Evolutionary conservation across 2,113 vertebrate species (phyloP).

Genomic region (Sylvia atricapilla): DNA sequence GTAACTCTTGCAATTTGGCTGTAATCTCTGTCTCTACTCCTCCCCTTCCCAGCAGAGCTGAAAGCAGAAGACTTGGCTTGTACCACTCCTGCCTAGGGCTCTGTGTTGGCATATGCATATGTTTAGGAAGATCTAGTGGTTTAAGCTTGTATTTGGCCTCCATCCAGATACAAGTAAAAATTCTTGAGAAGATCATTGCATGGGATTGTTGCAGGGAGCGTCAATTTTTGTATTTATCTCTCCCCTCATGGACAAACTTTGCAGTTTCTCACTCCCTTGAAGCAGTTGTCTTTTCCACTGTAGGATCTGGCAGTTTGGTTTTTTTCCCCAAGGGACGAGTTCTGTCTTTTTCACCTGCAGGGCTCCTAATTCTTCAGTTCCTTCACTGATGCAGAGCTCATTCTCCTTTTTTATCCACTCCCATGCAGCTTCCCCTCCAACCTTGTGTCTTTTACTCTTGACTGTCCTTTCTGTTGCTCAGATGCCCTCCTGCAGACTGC

Average conservation of each 20-base stretch:
- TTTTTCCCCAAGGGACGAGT: background rate
- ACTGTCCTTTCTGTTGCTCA: background rate
- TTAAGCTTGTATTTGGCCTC: constrained; percentile 38
- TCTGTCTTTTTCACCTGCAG: background rate
- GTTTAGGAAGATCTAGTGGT: background rate
- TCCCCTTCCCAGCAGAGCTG: background rate
- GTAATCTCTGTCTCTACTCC: background rate
- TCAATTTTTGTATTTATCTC: background rate
- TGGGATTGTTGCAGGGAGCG: background rate
- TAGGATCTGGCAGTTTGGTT: background rate
- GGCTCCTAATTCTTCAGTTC: background rate
- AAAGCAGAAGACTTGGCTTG: background rate
- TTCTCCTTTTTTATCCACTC: background rate
- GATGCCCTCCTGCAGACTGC: background rate
- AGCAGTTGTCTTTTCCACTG: background rate
- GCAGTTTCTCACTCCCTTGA: background rate
- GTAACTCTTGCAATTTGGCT: background rate
- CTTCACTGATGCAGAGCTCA: background rate
- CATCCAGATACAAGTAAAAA: background rate
- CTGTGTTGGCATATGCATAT: background rate
- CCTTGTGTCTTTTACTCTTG: background rate
- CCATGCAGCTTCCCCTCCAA: background rate
- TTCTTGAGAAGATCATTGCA: background rate
- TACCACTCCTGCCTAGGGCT: constrained; percentile 43
- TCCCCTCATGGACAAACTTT: background rate